A percentile compares a stretch with the other conserved stretches of the same genome.
phyloP scores from a whole-genome alignment of 1,140 invertebrate genomes.

The Goniozus legneri region DNA sequence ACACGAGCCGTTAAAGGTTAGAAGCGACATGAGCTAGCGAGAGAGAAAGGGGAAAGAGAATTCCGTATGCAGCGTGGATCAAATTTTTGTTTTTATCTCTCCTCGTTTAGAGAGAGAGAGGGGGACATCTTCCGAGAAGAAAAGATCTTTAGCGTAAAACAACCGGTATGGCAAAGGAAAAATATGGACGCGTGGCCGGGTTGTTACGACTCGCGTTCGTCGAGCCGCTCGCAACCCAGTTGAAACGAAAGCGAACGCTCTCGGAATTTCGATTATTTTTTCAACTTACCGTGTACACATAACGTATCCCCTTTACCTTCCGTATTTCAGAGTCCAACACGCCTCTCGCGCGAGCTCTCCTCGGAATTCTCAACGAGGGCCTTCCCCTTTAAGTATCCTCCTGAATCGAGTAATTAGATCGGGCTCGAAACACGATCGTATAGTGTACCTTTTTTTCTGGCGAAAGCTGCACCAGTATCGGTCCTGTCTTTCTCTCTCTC shows the following conservation, averaged over 20 bases:
- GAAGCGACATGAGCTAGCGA: conserved; percentile 19
- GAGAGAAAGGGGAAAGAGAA: conserved; percentile 19
- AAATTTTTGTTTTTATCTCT: conserved; percentile 17
- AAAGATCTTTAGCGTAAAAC: too few species aligned
- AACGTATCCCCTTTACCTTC: too few species aligned
- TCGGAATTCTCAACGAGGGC: too few species aligned
- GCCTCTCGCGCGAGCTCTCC: too few species aligned
- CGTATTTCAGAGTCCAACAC: too few species aligned
- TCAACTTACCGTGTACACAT: too few species aligned
- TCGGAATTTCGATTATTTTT: conserved; percentile 17
- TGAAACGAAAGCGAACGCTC: conserved; percentile 7
- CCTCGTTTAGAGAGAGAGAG: too few species aligned
- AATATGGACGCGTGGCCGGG: conserved; percentile 1
- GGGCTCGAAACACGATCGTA: background rate
- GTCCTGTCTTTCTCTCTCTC: too few species aligned
- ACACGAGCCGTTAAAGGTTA: conserved; percentile 46
- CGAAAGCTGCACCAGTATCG: background rate
- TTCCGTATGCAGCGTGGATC: conserved; percentile 22
- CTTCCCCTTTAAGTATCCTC: too few species aligned
- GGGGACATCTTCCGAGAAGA: conserved; percentile 22
- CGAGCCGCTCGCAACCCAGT: too few species aligned
- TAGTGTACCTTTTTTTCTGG: background rate
- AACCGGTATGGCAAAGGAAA: too few species aligned
- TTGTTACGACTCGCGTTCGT: conserved; percentile 12
- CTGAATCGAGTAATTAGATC: too few species aligned